Percentiles rank a stretch among this genome's conserved stretches.
These are phyloP conservation scores for Cydia strobilella DNA, from an alignment of 1,140 invertebrate species.

Conservation along the genomic window DNA sequence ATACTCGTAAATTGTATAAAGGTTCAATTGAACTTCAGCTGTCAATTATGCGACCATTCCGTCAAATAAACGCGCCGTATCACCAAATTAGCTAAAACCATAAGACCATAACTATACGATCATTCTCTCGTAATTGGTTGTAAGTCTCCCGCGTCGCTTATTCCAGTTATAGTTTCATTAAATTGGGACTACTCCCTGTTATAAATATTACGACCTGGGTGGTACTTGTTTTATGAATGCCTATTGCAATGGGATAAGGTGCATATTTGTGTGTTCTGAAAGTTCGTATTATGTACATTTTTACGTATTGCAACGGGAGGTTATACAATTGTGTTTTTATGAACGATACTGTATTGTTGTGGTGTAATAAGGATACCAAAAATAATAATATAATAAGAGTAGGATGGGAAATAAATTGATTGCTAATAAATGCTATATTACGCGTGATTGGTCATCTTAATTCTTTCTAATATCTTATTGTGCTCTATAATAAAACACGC, in stretches of 20 bases:
- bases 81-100: neutral
- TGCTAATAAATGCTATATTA: too few relatives aligned
- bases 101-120: neutral
- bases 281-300: neutral
- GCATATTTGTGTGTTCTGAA: neutral
- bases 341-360: neutral
- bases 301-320: neutral
- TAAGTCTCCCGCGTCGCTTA: slow-evolving; percentile 16
- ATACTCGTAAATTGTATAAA: too few relatives aligned
- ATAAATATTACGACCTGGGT: neutral
- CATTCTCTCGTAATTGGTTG: neutral
- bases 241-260: neutral
- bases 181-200: neutral
- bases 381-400: neutral
- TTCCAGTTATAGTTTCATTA: slow-evolving; percentile 13
- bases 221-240: neutral
- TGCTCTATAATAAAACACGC: too few relatives aligned
- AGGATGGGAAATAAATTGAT: too few relatives aligned
- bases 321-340: neutral
- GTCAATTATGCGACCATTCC: too few relatives aligned
- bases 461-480: too few relatives aligned
- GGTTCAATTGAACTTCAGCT: too few relatives aligned
- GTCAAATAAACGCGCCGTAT: neutral
- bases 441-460: too few relatives aligned
- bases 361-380: neutral